Evolutionary conservation across 1,140 invertebrate genomes (phyloP), one percentile per base, ranked within the genome.

Genomic region (Argopecten irradians): DNA sequence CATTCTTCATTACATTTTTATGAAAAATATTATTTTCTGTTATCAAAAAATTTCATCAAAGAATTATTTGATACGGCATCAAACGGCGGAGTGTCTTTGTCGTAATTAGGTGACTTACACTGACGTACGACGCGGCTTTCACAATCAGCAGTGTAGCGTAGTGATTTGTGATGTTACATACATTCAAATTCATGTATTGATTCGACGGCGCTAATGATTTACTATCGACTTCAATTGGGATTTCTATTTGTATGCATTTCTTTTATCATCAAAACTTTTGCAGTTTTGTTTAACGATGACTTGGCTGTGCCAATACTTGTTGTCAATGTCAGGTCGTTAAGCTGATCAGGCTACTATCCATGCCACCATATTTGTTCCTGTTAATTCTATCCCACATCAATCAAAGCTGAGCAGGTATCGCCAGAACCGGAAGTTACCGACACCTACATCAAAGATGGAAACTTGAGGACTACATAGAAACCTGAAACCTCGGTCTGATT

Each of bases 401-500:
- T 71, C 55, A 71, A 71, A 28, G 55, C 55, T 71, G 55, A 28
- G 55, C 22, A 71, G 55, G 8, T 71, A 71, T 71, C 55, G 11
- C 8, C 55, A 71, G 55, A 16, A 71, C 55, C 55, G 55, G 55
- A 71, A 71, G 55, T 71, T 28, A 71, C 55, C 55, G 55, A 71
- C 55, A 71, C 55, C 55, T 71, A 71, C 55, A 71, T 71, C 55
- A 71, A 71, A 71, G 55, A 28, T 71, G 55, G 55, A 71, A 71
- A 71, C n/a, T 28, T 71, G 55, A 71, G 55, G 55, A n/a, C 55
- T 71, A 16, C n/a, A 28, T 2, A 16, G 55, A 71, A 71, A 71
- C 55, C n/a, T n/a, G 8, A 71, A 71, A 71, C 55, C 55, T 71
- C 55, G 55, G 28, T 71, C 55, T 71, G 22, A 5, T 28, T 71